Evolutionary conservation across 2,113 vertebrate genomes (phyloP).

Genomic region (Gymnarchus niloticus): DNA sequence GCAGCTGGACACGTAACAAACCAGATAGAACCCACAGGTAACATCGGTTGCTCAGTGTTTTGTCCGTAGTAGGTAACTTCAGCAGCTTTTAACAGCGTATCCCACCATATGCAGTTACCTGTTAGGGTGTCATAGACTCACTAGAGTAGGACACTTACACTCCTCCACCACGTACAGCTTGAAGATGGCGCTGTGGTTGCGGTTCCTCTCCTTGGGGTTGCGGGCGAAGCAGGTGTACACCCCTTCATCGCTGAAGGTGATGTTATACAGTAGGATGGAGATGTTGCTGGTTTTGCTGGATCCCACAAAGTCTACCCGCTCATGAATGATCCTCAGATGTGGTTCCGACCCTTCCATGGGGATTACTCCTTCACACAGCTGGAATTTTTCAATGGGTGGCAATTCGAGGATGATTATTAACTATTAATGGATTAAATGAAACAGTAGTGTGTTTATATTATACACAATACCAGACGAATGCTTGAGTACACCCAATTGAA

Average conservation of each 20-base stretch:
- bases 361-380: constrained; percentile 66
- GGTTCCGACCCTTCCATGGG: constrained; percentile 59
- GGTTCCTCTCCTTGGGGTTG: constrained; percentile 78
- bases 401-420: background rate
- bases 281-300: constrained; percentile 74
- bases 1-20: too few relatives aligned
- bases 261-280: constrained; percentile 73
- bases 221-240: constrained; percentile 79
- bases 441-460: too few relatives aligned
- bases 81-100: background rate
- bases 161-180: constrained; percentile 77
- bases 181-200: constrained; percentile 71
- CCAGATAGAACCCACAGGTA: background rate
- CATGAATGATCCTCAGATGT: constrained; percentile 38
- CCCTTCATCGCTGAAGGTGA: constrained; percentile 83
- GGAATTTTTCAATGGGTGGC: background rate
- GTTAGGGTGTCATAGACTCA: background rate
- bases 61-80: background rate
- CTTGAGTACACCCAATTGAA: background rate
- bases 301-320: constrained; percentile 74
- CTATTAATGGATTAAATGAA: background rate
- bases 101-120: background rate
- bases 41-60: background rate
- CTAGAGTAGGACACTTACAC: constrained; percentile 61
- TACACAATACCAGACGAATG: too few relatives aligned